phyloP scores from a whole-genome alignment of 2,888 invertebrate species.

The Allophyes oxyacanthae region DNA sequence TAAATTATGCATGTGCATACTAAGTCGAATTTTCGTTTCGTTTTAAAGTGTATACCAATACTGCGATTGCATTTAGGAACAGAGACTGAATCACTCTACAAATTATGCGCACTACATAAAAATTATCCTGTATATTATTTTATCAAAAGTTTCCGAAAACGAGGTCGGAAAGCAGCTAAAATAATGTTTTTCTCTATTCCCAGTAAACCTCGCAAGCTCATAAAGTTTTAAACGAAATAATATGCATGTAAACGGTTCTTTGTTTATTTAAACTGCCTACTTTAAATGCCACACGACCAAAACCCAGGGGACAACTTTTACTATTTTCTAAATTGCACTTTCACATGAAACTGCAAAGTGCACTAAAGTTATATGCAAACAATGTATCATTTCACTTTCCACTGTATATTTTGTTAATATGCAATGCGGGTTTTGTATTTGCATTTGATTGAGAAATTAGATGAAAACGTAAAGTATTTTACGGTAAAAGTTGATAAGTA shows the following conservation, averaged over 20 bases:
- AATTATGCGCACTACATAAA: too few relatives aligned
- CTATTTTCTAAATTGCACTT: constrained; percentile 50
- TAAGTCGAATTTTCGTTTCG: too few relatives aligned
- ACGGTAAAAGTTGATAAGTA: too few relatives aligned
- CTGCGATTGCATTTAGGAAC: too few relatives aligned
- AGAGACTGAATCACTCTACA: too few relatives aligned
- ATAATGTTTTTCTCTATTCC: too few relatives aligned
- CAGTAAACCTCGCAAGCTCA: constrained; percentile 7
- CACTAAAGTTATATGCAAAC: constrained; percentile 34
- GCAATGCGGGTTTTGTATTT: constrained; percentile 7
- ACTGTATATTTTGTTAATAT: constrained; percentile 19
- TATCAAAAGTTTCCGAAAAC: too few relatives aligned
- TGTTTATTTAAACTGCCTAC: constrained; percentile 26
- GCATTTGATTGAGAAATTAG: neutral
- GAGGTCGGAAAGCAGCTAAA: too few relatives aligned
- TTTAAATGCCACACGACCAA: constrained; percentile 26
- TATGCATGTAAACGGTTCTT: constrained; percentile 24
- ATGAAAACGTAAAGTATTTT: neutral
- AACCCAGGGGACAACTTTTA: constrained; percentile 53
- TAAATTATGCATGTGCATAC: too few relatives aligned
- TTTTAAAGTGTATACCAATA: too few relatives aligned
- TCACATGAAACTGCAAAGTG: constrained; percentile 27
- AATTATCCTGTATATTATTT: too few relatives aligned
- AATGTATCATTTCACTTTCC: constrained; percentile 49
- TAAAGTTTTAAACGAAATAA: constrained; percentile 3